Evolutionary conservation across 2,888 invertebrate genomes (phyloP), one percentile per base, ranked within the genome.

Genomic region (Cantharis flavilabris): DNA sequence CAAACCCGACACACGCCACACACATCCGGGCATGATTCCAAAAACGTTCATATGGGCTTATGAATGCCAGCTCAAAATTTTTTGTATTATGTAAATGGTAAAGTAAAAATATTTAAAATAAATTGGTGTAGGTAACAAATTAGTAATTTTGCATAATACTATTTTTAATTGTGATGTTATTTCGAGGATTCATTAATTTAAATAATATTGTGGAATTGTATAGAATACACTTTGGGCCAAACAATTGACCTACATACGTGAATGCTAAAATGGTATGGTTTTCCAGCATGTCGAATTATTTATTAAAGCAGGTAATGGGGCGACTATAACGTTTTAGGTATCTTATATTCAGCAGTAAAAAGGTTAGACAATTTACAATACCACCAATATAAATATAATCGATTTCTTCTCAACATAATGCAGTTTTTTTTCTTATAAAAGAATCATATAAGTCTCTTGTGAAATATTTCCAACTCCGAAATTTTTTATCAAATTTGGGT

Each of bases 401-500:
- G 16, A n/a, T 65, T 33, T 72, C 33, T 28, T 62, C 67, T 71
- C 63, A 64, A 63, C 71, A 63, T 73, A 72, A 65, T 72, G 65
- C 65, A 72, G 64, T 70, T 33, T 33, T 70, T 28, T 70, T 70
- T 70, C 33, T 70, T 18, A 18, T 72, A 30, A 72, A 72, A 72
- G 64, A 72, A 72, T 72, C 72, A 72, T 65, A 70, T 14, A 30
- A 70, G 28, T 62, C 62, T 70, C 70, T 70, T 69, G 69, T 73
- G 23, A 73, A 73, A 73, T 73, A 73, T 73, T 69, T 67, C 69
- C 62, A 69, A 28, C 18, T 73, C 70, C 30, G 73, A 63, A 73
- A 73, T 73, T 73, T 73, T 73, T 73, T 73, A 73, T 73, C 73
- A 70, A 69, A 73, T 73, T 73, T 70, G 62, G 73, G 73, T 73